Evolutionary conservation across 2,113 vertebrate species (phyloP), one percentile per base, ranked within the genome.

Genomic region (Macroglossus sobrinus): DNA sequence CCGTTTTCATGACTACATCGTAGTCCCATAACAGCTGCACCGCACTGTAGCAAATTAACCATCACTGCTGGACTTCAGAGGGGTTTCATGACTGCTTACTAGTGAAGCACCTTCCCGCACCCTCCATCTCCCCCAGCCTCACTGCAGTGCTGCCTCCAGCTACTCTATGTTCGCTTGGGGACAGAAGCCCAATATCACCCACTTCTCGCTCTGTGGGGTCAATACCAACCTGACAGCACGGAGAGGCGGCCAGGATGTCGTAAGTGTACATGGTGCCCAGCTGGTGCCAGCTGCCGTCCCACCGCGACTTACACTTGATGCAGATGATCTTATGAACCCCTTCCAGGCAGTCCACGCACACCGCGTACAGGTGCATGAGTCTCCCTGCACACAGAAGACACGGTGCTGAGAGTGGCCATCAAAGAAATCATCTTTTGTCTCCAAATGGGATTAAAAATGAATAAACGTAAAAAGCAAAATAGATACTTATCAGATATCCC

Each of bases 271-370:
- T 99, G 72, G 99, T 99, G 97, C 99, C 99, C 98, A 99, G 98
- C 96, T 99, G 99, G 98, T 99, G 99, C 99, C 99, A 99, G 98
- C 99, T 99, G 97, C 99, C 99, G 75, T 99, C 99, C 99, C 99
- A 99, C 38, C 99, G 99, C 1, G 99, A 99, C 98, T 99, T 99
- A 98, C 99, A 99, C 98, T 99, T 99, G 98, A 99, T 99, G 98
- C 99, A 99, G 97, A 99, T 99, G 91, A 99, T 99, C 99, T 99
- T 99, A 98, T 99, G 99, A 98, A 99, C 99, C 18, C 99, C 99
- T 97, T 99, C 99, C 98, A 99, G 98, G 98, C 99, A 99, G 98
- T 99, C 99, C 98, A 99, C 99, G 18, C 99, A 99, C 96, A 99
- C 99, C 96, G 99, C 99, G 50, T 99, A 99, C 96, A 99, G 99